Conservation (phyloP, 1,140 invertebrate genomes). For the Drosophila micromelanica region DNA sequence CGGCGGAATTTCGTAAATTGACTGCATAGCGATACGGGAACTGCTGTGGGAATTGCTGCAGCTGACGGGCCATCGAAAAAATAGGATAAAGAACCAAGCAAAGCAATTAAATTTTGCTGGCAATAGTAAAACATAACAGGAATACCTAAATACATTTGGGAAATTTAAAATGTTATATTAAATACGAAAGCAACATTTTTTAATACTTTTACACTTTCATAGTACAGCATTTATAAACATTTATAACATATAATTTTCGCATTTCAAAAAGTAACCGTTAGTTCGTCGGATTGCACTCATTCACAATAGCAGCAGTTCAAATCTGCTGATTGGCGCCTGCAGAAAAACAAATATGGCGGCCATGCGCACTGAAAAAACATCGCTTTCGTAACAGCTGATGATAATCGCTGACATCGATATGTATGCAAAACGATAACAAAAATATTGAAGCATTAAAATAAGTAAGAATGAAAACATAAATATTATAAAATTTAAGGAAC, state of each 20-base stretch:
- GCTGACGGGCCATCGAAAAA: slow-evolving; percentile 9
- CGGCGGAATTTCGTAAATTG: slow-evolving; percentile 53
- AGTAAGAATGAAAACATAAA: too few relatives aligned
- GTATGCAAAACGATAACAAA: slow-evolving; percentile 12
- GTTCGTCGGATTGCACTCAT: not conserved
- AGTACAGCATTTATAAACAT: too few relatives aligned
- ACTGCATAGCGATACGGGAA: slow-evolving; percentile 18
- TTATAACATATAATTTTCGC: too few relatives aligned
- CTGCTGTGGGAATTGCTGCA: slow-evolving; percentile 26
- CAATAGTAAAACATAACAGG: not conserved
- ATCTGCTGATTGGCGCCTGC: not conserved
- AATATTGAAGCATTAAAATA: slow-evolving; percentile 10
- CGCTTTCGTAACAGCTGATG: slow-evolving; percentile 20
- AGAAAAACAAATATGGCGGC: slow-evolving; percentile 14
- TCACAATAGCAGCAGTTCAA: slow-evolving; percentile 27
- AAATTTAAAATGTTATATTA: not conserved
- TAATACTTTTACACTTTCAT: too few relatives aligned
- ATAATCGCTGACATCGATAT: slow-evolving; percentile 28
- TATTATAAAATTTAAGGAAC: slow-evolving; percentile 1
- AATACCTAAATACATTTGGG: not conserved
- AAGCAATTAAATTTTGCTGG: not conserved
- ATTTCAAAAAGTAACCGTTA: slow-evolving; percentile 17
- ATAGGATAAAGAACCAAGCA: not conserved
- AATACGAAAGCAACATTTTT: too few relatives aligned
- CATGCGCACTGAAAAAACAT: not conserved